Conservation (phyloP, 2,113 vertebrate genomes). For the Cavia porcellus region DNA sequence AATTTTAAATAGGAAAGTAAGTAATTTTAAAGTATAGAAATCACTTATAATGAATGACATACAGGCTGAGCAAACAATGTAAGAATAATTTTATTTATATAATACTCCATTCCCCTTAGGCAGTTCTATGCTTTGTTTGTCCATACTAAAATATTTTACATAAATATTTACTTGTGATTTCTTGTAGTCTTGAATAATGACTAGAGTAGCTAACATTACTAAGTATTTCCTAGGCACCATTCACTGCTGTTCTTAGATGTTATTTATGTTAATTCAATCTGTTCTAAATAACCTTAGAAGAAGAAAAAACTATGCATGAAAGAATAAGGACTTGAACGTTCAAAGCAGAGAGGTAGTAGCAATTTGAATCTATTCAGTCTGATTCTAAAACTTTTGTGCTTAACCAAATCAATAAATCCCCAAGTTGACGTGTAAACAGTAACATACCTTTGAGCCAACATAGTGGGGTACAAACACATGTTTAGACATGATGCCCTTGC, state of each 20-base stretch:
- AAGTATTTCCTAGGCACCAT: background rate
- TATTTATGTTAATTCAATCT: background rate
- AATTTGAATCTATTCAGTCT: background rate
- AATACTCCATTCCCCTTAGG: background rate
- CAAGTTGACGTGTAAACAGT: background rate
- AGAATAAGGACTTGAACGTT: background rate
- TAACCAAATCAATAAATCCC: background rate
- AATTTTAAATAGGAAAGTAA: background rate
- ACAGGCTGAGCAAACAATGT: background rate
- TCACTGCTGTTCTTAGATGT: background rate
- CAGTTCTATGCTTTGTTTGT: background rate
- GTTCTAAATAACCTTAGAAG: background rate
- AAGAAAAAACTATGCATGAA: background rate
- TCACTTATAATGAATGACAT: background rate
- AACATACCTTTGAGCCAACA: background rate
- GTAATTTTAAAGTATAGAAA: constrained; percentile 31
- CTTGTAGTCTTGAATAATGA: constrained; percentile 10
- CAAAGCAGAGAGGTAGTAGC: background rate
- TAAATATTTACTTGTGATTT: background rate
- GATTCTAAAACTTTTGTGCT: background rate
- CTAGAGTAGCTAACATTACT: background rate
- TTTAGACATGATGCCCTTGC: background rate
- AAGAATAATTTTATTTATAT: constrained; percentile 19
- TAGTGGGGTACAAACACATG: background rate
- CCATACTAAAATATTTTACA: background rate